Evolutionary conservation across 2,797 vertebrate species (phyloP).

Genomic region (Aeoliscus strigatus): DNA sequence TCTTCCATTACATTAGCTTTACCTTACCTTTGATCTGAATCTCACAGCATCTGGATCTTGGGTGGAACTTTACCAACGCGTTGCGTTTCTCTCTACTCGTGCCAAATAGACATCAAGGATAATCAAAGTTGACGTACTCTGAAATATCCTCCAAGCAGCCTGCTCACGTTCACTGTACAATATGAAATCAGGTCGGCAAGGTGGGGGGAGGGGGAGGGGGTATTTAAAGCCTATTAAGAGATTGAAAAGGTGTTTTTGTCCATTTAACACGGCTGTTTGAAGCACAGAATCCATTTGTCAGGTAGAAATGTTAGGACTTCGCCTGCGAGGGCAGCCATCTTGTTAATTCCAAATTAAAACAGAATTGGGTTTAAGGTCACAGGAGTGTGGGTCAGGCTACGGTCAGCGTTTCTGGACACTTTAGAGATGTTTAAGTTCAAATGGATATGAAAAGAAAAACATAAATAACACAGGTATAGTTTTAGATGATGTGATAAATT

Average conservation of each 20-base stretch:
- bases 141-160: constrained; percentile 14
- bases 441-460: too few species aligned
- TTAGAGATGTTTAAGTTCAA: too few species aligned
- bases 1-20: constrained; percentile 9
- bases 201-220: not conserved
- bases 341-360: too few species aligned
- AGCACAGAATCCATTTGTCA: too few species aligned
- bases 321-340: too few species aligned
- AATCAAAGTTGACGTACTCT: constrained; percentile 27
- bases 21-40: constrained; percentile 42
- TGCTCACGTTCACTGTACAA: constrained; percentile 5
- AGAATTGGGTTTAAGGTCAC: too few species aligned
- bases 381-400: too few species aligned
- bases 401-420: too few species aligned
- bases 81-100: constrained; percentile 27
- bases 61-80: constrained; percentile 12
- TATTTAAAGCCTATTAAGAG: not conserved
- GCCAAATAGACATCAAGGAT: constrained; percentile 47
- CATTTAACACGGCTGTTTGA: too few species aligned
- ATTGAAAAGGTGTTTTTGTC: constrained; percentile 5
- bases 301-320: too few species aligned
- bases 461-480: too few species aligned
- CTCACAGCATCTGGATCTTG: constrained; percentile 25
- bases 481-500: too few species aligned
- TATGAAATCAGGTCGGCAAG: constrained; percentile 13